These are phyloP conservation scores for Tenualosa thibaudeaui DNA, from an alignment of 2,797 vertebrate species.

Conservation along the genomic window DNA sequence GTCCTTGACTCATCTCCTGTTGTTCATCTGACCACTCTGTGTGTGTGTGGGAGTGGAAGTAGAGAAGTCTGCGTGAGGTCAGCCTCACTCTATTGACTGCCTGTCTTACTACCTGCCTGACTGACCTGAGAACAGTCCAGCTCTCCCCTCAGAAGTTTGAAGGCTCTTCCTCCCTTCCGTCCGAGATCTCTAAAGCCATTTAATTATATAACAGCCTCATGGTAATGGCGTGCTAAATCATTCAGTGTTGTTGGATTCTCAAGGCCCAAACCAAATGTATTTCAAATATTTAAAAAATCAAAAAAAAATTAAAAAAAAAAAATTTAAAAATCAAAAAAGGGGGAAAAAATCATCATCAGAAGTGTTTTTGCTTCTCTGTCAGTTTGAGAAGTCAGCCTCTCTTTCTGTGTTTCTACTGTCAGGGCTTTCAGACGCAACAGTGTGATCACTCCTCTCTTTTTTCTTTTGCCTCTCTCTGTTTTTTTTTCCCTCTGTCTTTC, in stretches of 20 bases:
- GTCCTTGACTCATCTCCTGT: not conserved
- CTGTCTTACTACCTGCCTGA: not conserved
- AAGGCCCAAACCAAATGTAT: not conserved
- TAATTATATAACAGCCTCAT: slow-evolving; percentile 16
- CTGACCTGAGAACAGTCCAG: not conserved
- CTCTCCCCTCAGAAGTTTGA: not conserved
- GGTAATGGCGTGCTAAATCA: slow-evolving; percentile 4
- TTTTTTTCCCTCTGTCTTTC: not conserved
- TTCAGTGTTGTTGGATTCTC: slow-evolving; percentile 11
- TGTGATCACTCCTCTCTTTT: not conserved
- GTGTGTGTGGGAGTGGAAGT: not conserved
- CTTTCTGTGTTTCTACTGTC: not conserved
- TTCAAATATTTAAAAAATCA: not conserved
- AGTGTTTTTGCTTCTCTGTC: not conserved
- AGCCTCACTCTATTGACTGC: not conserved
- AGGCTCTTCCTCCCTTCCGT: not conserved
- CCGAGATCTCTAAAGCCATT: not conserved
- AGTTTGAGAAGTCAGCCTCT: not conserved
- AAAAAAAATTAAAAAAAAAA: too few species aligned
- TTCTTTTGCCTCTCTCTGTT: not conserved
- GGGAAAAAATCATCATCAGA: not conserved
- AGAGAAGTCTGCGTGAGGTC: not conserved
- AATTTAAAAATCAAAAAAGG: not conserved
- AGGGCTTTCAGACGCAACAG: not conserved
- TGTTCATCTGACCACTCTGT: not conserved